Evolutionary conservation across 2,113 vertebrate genomes (phyloP).

Genomic region (Pelecanus crispus): DNA sequence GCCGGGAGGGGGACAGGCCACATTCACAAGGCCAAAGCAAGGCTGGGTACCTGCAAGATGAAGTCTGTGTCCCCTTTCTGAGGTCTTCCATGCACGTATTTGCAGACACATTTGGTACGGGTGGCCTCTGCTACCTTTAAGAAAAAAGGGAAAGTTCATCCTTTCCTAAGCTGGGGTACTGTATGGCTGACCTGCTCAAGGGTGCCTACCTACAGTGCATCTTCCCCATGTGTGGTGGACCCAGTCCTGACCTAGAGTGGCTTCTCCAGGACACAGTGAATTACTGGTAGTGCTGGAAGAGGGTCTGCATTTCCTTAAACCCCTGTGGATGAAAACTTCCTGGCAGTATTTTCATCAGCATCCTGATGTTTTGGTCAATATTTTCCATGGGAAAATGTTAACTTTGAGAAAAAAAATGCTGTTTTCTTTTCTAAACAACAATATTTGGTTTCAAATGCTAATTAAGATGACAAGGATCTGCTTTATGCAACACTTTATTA

Average conservation of each 20-base stretch:
- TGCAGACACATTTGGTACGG: fast-evolving
- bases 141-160: too few relatives aligned
- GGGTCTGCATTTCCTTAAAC: not conserved
- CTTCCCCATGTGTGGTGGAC: not conserved
- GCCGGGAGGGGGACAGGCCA: not conserved
- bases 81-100: not conserved
- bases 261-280: not conserved
- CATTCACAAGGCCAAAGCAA: not conserved
- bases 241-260: not conserved
- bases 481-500: not conserved
- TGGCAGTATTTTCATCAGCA: not conserved
- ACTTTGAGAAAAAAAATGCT: not conserved
- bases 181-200: not conserved
- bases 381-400: not conserved
- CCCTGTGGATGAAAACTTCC: not conserved
- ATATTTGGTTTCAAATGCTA: not conserved
- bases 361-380: not conserved
- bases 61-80: not conserved
- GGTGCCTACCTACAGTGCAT: not conserved
- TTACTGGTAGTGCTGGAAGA: not conserved
- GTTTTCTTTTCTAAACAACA: not conserved
- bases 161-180: not conserved
- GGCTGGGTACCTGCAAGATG: not conserved
- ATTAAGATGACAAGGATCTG: not conserved
- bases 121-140: not conserved